These are phyloP conservation scores for Chaenogobius annularis DNA, from an alignment of 2,113 vertebrate genomes.

Conservation along the genomic window DNA sequence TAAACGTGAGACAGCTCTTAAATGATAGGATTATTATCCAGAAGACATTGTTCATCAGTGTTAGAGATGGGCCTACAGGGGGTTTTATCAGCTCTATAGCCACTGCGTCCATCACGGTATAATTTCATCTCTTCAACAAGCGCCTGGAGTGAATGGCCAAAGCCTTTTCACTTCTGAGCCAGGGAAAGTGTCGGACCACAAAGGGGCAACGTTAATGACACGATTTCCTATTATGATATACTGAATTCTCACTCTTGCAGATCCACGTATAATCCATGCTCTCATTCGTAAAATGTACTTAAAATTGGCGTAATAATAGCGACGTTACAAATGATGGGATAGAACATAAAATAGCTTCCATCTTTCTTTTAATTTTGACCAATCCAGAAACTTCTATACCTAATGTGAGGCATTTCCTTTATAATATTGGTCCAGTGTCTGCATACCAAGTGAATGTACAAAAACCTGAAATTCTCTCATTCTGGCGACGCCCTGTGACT, in stretches of 20 bases:
- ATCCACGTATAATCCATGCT: slow-evolving; percentile 21
- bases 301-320: slow-evolving; percentile 37
- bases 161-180: slow-evolving; percentile 3
- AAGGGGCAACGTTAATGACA: slow-evolving; percentile 12
- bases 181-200: slow-evolving; percentile 13
- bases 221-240: slow-evolving; percentile 21
- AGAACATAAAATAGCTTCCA: too few species aligned
- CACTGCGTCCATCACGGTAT: slow-evolving; percentile 3
- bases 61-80: background rate
- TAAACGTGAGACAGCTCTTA: slow-evolving; percentile 14
- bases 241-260: slow-evolving; percentile 18
- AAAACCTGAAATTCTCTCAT: too few species aligned
- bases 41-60: slow-evolving; percentile 13
- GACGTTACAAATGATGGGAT: background rate
- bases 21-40: slow-evolving; percentile 11
- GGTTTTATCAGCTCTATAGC: slow-evolving; percentile 6
- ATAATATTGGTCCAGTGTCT: too few species aligned
- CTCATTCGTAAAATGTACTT: slow-evolving; percentile 20
- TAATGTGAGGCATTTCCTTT: too few species aligned
- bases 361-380: too few species aligned
- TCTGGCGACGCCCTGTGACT: too few species aligned
- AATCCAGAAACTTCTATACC: too few species aligned
- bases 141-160: slow-evolving; percentile 1
- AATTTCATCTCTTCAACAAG: slow-evolving; percentile 10
- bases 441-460: too few species aligned